Base-by-base conservation (phyloP, 2,888 invertebrate species). In the Reticulitermes lucifugus region DNA sequence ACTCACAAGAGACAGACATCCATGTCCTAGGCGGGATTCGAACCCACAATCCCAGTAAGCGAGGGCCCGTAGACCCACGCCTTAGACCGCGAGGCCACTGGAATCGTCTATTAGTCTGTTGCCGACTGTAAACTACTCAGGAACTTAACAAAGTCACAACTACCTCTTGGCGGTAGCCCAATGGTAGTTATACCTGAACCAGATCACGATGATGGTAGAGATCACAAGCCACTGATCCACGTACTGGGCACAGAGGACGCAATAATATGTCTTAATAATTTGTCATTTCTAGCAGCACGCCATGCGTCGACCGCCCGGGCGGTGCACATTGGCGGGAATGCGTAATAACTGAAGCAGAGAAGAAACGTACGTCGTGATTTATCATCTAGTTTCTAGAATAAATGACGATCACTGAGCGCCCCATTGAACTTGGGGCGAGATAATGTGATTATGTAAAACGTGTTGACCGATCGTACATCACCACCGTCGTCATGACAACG, bases 381-480 rank as follows among this genome's bases (percentile, higher is more conserved):
- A 81, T 81, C 81, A 81, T 81, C 65, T 81, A 81, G 81, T 81
- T 81, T 81, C 81, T 81, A 81, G 81, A 81, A 81, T 81, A 81
- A 81, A 81, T 81, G 81, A 81, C 81, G 81, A 81, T 81, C 81
- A 46, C 70, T 25, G 80, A 59, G 80, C 80, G 80, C 80, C 80
- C 80, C 80, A 80, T 80, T 80, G 80, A 80, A 60, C 73, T 65
- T n/a, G 65, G 46, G 81, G 70, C 65, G 81, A 65, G 81, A 60
- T 81, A 81, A 81, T 70, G 70, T 81, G 81, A 81, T 81, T 81
- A 81, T 81, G 81, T 81, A 81, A 81, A 81, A 81, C 81, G 65
- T 70, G 81, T 81, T 81, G 81, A 81, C 81, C 81, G 81, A 70
- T 65, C 81, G 81, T 81, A 65, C 65, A 81, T 81, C 81, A 81